These are phyloP conservation scores for Argentina silus DNA, from an alignment of 2,797 vertebrate genomes.

Conservation along the genomic window DNA sequence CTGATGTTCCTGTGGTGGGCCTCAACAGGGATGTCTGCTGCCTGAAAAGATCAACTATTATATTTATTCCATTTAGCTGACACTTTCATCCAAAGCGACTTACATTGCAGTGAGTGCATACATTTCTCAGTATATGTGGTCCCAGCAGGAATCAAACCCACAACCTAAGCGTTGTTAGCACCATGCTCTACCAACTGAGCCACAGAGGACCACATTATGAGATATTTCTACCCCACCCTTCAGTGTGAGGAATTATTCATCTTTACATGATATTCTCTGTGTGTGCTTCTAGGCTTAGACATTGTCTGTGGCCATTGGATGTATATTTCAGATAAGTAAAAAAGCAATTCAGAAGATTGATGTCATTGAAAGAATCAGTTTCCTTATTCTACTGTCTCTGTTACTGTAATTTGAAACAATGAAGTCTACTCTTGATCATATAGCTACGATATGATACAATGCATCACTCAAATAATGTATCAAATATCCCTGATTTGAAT, in stretches of 20 bases:
- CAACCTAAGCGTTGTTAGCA: too few species aligned
- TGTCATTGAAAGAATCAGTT: neutral
- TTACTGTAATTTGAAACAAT: neutral
- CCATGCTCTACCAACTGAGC: too few species aligned
- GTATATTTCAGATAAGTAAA: neutral
- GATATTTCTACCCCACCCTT: too few species aligned
- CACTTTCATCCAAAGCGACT: too few species aligned
- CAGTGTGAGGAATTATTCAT: too few species aligned
- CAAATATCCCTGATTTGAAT: neutral
- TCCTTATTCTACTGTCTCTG: neutral
- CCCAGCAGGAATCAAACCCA: too few species aligned
- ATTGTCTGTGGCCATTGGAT: neutral
- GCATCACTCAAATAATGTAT: neutral
- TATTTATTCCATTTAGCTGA: neutral
- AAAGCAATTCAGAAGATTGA: neutral
- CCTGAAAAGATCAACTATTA: neutral
- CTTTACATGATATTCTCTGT: too few species aligned
- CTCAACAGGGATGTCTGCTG: neutral
- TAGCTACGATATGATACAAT: constrained; percentile 1
- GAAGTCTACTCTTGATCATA: neutral
- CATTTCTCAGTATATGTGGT: too few species aligned
- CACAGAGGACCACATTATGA: too few species aligned
- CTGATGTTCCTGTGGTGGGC: neutral
- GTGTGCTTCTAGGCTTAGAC: neutral
- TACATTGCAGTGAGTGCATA: too few species aligned